Conservation (phyloP, 2,797 vertebrate species). For the Babyrousa celebensis region DNA sequence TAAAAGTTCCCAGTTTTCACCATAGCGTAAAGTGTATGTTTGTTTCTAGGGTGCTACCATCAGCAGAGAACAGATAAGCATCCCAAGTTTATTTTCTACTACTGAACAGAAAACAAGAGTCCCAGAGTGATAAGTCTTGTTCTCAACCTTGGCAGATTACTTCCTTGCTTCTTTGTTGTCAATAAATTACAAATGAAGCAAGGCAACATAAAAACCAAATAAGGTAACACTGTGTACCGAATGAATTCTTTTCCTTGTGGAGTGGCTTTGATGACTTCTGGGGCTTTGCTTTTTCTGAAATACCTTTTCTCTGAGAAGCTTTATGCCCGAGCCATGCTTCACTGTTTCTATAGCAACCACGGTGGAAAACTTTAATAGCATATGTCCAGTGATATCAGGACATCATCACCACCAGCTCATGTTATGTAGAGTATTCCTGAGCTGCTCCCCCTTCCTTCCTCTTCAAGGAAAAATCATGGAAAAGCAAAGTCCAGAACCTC, state of each 20-base stretch:
- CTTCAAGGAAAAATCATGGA: conserved; percentile 20
- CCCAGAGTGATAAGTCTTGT: background rate
- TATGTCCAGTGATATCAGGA: background rate
- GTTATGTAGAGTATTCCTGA: background rate
- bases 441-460: background rate
- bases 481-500: background rate
- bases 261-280: background rate
- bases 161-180: conserved; percentile 46
- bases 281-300: conserved; percentile 49
- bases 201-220: background rate
- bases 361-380: conserved; percentile 9
- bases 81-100: background rate
- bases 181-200: conserved; percentile 49
- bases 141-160: background rate
- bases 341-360: conserved; percentile 56
- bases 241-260: background rate
- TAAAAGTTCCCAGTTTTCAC: background rate
- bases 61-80: background rate
- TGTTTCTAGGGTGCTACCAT: background rate
- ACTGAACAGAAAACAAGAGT: background rate
- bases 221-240: background rate
- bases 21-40: background rate
- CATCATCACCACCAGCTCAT: background rate
- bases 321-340: background rate
- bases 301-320: conserved; percentile 33